phyloP scores from a whole-genome alignment of 2,113 vertebrate genomes.

The Notothenia rossii region DNA sequence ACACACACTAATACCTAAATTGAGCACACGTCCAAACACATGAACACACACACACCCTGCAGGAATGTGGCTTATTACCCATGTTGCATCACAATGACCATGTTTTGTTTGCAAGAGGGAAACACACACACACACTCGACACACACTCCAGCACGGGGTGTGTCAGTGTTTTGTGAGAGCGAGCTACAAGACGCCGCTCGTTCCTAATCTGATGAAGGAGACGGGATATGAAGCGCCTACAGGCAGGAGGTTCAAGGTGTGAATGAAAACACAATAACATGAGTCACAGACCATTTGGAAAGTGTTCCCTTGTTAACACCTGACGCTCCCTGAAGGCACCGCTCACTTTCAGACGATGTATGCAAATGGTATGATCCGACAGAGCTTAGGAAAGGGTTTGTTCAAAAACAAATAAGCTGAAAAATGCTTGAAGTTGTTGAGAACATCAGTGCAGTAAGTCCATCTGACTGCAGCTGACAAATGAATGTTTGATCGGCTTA shows the following conservation, averaged over 20 bases:
- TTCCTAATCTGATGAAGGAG: neutral
- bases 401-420: neutral
- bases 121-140: conserved; percentile 2
- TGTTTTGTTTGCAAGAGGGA: neutral
- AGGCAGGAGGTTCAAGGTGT: neutral
- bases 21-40: conserved; percentile 20
- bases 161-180: conserved; percentile 19
- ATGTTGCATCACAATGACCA: conserved; percentile 29
- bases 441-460: neutral
- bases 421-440: too few species aligned
- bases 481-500: neutral
- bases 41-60: conserved; percentile 21
- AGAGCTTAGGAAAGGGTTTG: too few species aligned
- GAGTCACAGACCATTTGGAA: neutral
- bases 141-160: conserved; percentile 18
- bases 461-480: neutral
- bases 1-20: neutral
- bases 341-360: neutral
- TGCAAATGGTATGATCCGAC: neutral
- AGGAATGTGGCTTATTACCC: conserved; percentile 46
- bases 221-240: neutral
- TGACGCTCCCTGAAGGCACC: neutral
- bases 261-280: neutral
- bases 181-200: conserved; percentile 31
- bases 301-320: conserved; percentile 37